These are phyloP conservation scores for Pygocentrus nattereri DNA, from an alignment of 2,797 vertebrate genomes.

Conservation along the genomic window DNA sequence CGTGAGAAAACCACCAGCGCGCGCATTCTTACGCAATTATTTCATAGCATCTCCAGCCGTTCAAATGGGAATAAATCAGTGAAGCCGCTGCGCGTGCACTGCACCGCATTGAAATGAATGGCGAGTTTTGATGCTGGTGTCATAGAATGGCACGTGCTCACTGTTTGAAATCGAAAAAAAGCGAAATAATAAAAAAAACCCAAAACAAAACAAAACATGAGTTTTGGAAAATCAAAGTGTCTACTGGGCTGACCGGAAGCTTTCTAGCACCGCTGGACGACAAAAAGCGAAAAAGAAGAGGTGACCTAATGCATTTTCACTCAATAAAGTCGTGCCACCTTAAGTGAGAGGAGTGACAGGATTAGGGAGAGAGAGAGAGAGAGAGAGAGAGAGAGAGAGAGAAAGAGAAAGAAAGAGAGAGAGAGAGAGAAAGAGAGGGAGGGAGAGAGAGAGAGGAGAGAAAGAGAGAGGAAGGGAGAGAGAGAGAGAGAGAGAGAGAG, in stretches of 20 bases:
- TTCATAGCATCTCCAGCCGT: too few relatives aligned
- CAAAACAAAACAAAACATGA: too few relatives aligned
- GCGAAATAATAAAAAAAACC: too few relatives aligned
- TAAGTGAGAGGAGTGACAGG: slow-evolving; percentile 71
- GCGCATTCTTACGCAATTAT: neutral
- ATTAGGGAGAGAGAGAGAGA: slow-evolving; percentile 68
- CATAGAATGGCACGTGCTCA: too few relatives aligned
- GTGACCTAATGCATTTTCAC: neutral
- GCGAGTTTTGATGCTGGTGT: too few relatives aligned
- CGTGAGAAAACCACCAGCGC: neutral
- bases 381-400: slow-evolving; percentile 54
- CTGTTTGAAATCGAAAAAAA: neutral
- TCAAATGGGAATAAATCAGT: too few relatives aligned
- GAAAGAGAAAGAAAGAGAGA: neutral
- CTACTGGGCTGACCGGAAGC: too few relatives aligned
- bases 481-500: neutral
- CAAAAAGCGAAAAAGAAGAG: neutral
- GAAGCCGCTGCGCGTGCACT: too few relatives aligned
- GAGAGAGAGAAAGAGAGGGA: slow-evolving; percentile 71
- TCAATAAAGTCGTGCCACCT: slow-evolving; percentile 65
- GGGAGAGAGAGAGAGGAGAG: neutral
- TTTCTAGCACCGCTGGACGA: neutral
- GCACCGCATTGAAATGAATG: too few relatives aligned
- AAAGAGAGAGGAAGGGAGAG: too few relatives aligned
- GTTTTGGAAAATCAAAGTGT: too few relatives aligned